Conservation (phyloP, 2,113 vertebrate genomes). For the Crotalus helleri region DNA sequence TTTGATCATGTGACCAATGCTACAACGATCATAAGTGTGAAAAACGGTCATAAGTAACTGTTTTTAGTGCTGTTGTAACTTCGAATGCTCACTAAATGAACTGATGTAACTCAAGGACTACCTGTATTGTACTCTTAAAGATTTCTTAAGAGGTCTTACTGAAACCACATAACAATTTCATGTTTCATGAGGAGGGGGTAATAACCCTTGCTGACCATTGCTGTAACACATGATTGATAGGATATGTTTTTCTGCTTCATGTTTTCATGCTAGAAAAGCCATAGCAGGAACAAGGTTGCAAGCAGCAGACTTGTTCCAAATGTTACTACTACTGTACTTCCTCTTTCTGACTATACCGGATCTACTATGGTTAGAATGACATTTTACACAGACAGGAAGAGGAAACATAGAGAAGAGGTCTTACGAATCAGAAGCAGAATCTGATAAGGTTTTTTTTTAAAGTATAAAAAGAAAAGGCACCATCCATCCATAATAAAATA, state of each 20-base stretch:
- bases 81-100: not conserved
- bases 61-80: not conserved
- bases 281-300: not conserved
- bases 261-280: not conserved
- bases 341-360: not conserved
- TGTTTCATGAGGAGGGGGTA: not conserved
- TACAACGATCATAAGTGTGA: not conserved
- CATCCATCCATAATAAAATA: not conserved
- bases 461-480: not conserved
- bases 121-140: not conserved
- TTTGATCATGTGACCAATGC: not conserved
- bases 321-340: not conserved
- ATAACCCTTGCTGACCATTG: not conserved
- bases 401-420: not conserved
- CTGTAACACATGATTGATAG: not conserved
- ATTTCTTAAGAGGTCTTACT: not conserved
- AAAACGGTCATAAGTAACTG: not conserved
- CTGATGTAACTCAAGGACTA: not conserved
- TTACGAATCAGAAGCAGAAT: not conserved
- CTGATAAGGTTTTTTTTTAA: not conserved
- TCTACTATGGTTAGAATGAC: not conserved
- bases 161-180: not conserved
- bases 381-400: not conserved
- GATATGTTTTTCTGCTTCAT: not conserved
- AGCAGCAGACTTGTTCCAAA: not conserved